These are phyloP conservation scores for Hylaeus volcanicus DNA, from an alignment of 1,140 invertebrate species.

Conservation along the genomic window DNA sequence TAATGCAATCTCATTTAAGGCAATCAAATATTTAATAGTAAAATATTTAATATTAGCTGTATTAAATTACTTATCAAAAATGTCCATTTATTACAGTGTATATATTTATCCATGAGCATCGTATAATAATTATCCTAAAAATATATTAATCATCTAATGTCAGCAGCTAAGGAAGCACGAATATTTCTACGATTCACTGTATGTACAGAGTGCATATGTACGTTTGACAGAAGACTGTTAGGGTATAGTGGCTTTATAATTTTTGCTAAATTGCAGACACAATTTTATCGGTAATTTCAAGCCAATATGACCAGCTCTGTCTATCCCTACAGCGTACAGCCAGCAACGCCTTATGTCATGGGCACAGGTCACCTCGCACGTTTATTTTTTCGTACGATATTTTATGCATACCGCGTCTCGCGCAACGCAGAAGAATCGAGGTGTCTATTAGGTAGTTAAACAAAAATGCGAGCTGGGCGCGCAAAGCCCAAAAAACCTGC, in stretches of 20 bases:
- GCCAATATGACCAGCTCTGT: constrained; percentile 77
- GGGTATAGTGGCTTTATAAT: constrained; percentile 48
- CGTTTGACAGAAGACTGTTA: constrained; percentile 20
- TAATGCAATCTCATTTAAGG: too few relatives aligned
- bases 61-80: too few relatives aligned
- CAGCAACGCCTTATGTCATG: constrained; percentile 75
- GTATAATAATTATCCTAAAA: too few relatives aligned
- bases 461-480: constrained; percentile 76
- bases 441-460: constrained; percentile 63
- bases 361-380: constrained; percentile 74
- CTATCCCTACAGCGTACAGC: constrained; percentile 80
- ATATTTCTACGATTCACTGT: neutral
- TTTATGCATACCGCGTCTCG: constrained; percentile 74
- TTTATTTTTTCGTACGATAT: constrained; percentile 76
- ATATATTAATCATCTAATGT: too few relatives aligned
- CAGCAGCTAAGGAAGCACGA: too few relatives aligned
- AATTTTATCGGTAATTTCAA: constrained; percentile 67
- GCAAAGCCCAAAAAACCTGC: constrained; percentile 78
- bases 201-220: constrained; percentile 30
- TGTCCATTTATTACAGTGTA: too few relatives aligned
- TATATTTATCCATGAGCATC: too few relatives aligned
- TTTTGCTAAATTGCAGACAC: constrained; percentile 61
- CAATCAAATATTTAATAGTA: too few relatives aligned
- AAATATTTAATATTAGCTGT: too few relatives aligned
- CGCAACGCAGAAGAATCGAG: constrained; percentile 74